Evolutionary conservation across 2,888 invertebrate genomes (phyloP).

Genomic region (Lycophotia porphyrea): DNA sequence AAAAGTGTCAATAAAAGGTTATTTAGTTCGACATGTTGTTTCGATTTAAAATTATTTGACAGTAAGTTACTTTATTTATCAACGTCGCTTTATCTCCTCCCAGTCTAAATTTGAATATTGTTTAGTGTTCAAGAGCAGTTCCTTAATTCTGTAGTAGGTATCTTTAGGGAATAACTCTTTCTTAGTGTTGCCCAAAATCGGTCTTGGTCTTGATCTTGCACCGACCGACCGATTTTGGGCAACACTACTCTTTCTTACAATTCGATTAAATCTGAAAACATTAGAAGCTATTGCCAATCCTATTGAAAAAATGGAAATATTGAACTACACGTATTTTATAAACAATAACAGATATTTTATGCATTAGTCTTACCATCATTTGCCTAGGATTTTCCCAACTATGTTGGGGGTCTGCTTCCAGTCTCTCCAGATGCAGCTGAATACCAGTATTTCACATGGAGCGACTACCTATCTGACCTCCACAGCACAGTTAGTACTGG

Average conservation of each 20-base stretch:
- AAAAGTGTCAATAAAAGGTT: constrained; percentile 28
- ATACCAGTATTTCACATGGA: no score
- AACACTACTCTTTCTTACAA: background rate
- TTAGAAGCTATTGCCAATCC: background rate
- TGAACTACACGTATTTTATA: background rate
- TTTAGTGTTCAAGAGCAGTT: constrained; percentile 9
- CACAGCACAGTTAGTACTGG: no score
- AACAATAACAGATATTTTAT: background rate
- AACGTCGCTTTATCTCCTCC: background rate
- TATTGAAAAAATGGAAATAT: background rate
- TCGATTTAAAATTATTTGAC: constrained; percentile 25
- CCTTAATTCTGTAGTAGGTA: background rate
- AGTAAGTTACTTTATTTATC: background rate
- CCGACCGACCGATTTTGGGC: no score
- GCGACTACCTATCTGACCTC: no score
- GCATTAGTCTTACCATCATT: no score
- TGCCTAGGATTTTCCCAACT: no score
- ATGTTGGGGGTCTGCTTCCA: no score
- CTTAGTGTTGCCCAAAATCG: no score
- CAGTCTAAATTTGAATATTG: background rate
- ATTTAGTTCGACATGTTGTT: constrained; percentile 12
- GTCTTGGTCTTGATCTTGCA: no score
- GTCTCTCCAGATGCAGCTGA: no score
- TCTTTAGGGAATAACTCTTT: background rate
- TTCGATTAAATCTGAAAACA: background rate